These are phyloP conservation scores for Glandiceps talaboti DNA, from an alignment of 53 echinoderm and acorn worm genomes.

Conservation along the genomic window DNA sequence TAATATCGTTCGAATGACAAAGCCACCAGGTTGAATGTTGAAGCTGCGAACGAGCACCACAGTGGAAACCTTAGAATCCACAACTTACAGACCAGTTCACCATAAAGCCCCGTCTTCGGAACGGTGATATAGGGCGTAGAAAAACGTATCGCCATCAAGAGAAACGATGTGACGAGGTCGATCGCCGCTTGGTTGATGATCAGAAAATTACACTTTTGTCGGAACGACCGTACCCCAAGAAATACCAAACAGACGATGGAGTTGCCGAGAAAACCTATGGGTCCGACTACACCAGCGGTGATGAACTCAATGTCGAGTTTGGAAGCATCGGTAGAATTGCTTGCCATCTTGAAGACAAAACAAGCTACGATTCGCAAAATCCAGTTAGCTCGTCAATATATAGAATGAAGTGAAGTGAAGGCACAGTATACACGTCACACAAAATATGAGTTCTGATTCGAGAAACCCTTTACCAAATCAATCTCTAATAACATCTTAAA, in stretches of 20 bases:
- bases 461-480: no score
- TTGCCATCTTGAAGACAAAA: neutral
- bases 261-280: conserved; percentile 37
- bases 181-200: conserved; percentile 74
- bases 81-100: conserved; percentile 78
- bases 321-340: neutral
- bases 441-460: no score
- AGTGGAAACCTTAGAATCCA: conserved; percentile 91
- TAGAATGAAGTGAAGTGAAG: no score
- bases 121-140: conserved; percentile 24
- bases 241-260: conserved; percentile 61
- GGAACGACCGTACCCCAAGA: conserved; percentile 24
- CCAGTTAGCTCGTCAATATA: no score
- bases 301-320: neutral
- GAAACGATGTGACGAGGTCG: conserved; percentile 55
- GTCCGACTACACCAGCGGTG: neutral
- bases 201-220: conserved; percentile 65
- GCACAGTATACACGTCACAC: no score
- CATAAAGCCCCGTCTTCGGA: conserved; percentile 16
- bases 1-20: conserved; percentile 81
- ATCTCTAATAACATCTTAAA: no score
- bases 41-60: conserved; percentile 69
- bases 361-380: no score
- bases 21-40: conserved; percentile 68
- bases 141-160: conserved; percentile 50